Percentiles rank a stretch among this genome's conserved stretches.
phyloP scores from a whole-genome alignment of 2,797 vertebrate species.

The Hydrolagus colliei region DNA sequence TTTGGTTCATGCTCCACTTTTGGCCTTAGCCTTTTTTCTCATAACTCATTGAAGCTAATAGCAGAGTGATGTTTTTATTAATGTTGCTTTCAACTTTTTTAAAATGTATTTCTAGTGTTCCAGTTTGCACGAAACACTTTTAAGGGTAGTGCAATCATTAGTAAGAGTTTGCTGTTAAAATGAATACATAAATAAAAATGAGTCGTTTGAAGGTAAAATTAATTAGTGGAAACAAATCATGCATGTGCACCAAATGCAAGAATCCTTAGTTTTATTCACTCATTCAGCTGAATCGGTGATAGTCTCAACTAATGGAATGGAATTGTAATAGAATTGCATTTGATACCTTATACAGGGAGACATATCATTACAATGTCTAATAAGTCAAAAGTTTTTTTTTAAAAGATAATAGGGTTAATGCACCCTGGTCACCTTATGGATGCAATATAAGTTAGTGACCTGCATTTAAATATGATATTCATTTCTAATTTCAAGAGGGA shows the following conservation, averaged over 20 bases:
- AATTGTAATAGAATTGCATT: not conserved
- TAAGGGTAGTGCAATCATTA: not conserved
- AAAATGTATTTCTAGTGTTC: not conserved
- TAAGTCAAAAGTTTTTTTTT: too few relatives aligned
- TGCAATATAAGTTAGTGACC: not conserved
- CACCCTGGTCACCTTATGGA: too few relatives aligned
- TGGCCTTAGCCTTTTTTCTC: not conserved
- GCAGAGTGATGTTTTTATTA: not conserved
- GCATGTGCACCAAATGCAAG: not conserved
- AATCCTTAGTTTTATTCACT: not conserved
- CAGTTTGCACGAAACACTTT: not conserved
- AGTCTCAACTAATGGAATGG: not conserved
- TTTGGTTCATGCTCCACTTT: not conserved
- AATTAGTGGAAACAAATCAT: constrained; percentile 4
- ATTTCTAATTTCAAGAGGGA: not conserved
- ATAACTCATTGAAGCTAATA: not conserved
- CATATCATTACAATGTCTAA: too few relatives aligned
- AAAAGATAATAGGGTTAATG: too few relatives aligned
- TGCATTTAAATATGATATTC: not conserved
- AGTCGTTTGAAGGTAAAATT: not conserved
- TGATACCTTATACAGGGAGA: not conserved
- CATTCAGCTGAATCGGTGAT: not conserved
- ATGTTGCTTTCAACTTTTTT: not conserved
- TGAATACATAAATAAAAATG: not conserved
- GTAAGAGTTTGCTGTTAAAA: not conserved